Percentiles rank a stretch among this genome's conserved stretches.
Conservation (phyloP, 2,797 vertebrate genomes). For the Rhyacichthys aspro region DNA sequence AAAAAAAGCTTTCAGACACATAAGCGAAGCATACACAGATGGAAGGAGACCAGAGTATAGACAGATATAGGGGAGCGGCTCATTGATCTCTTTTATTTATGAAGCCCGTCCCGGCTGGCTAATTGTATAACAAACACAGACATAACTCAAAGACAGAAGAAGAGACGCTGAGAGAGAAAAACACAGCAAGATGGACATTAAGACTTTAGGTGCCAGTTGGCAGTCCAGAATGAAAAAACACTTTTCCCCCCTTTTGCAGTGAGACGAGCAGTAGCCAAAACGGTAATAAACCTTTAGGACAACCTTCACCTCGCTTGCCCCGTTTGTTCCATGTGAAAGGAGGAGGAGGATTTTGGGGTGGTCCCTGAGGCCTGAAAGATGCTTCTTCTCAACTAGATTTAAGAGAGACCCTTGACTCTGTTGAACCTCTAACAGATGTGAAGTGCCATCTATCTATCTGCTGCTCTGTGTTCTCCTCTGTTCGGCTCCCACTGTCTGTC, state of each 20-base stretch:
- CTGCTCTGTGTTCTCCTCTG: conserved; percentile 42
- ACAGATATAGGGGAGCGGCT: conserved; percentile 38
- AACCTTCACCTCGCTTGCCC: conserved; percentile 43
- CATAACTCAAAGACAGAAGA: conserved; percentile 74
- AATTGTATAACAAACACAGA: conserved; percentile 83
- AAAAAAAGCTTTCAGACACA: conserved; percentile 46
- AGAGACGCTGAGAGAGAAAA: conserved; percentile 33
- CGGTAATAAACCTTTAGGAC: conserved; percentile 57
- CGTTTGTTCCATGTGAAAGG: conserved; percentile 61
- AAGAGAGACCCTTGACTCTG: conserved; percentile 74
- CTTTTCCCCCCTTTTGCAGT: conserved; percentile 31
- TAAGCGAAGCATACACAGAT: conserved; percentile 53
- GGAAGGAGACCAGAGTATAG: conserved; percentile 47
- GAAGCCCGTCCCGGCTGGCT: conserved; percentile 73
- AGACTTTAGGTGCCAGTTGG: conserved; percentile 65
- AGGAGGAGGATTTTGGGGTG: conserved; percentile 61
- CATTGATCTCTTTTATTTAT: conserved; percentile 77
- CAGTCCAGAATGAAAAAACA: conserved; percentile 33
- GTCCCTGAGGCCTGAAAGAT: conserved; percentile 72
- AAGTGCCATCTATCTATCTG: conserved; percentile 73
- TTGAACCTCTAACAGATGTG: conserved; percentile 73
- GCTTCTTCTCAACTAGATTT: conserved; percentile 73
- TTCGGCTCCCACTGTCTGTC: conserved; percentile 52
- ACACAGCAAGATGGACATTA: conserved; percentile 48
- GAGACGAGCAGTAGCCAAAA: conserved; percentile 47